Evolutionary conservation across 2,113 vertebrate species (phyloP).

Genomic region (Arenaria interpres): DNA sequence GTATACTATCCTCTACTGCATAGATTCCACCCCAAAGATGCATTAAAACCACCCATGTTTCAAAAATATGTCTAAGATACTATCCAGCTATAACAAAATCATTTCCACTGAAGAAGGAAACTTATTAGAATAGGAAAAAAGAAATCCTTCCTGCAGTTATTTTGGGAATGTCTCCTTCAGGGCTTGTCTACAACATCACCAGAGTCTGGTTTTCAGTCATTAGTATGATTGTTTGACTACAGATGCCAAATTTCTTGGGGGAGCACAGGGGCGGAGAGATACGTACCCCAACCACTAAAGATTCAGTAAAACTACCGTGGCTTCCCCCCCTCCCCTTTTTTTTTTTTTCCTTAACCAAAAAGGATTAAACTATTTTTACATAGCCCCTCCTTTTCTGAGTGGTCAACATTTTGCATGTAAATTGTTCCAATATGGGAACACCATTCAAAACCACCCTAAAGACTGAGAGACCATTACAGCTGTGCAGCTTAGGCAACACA

Average conservation of each 20-base stretch:
- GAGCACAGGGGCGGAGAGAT: rapidly evolving
- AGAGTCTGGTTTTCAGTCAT: not conserved
- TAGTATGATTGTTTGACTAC: not conserved
- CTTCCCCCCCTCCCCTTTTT: rapidly evolving
- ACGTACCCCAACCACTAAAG: not conserved
- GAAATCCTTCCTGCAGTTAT: not conserved
- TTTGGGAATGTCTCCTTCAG: not conserved
- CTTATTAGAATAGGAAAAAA: conserved; percentile 21
- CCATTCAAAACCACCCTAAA: not conserved
- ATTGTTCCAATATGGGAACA: not conserved
- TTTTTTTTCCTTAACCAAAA: not conserved
- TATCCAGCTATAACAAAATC: not conserved
- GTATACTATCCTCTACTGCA: not conserved
- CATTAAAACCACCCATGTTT: not conserved
- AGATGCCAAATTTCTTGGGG: not conserved
- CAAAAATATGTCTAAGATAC: not conserved
- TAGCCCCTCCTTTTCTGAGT: not conserved
- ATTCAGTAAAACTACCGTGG: not conserved
- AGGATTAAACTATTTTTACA: not conserved
- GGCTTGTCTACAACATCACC: conserved; percentile 8
- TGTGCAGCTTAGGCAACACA: not conserved
- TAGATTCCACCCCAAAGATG: not conserved
- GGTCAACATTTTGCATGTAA: not conserved
- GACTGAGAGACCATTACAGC: not conserved
- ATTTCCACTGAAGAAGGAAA: not conserved